Evolutionary conservation across 1,140 invertebrate species (phyloP), one percentile per base, ranked within the genome.

Genomic region (Drosophila nannoptera): DNA sequence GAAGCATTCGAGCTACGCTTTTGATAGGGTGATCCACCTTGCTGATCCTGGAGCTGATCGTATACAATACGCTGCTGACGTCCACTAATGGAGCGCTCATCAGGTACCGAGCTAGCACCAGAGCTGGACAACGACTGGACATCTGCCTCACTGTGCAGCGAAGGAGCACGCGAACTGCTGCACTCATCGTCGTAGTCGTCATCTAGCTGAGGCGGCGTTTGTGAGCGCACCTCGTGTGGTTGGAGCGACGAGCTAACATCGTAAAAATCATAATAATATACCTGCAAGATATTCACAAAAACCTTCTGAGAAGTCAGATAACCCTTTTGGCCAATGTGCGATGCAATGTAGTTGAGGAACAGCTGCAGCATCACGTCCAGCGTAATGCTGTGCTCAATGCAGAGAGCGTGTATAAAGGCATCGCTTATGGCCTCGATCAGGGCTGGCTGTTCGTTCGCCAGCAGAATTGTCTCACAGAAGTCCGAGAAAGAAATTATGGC

Each of bases 291-390:
- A 63, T 66, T 89, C 0, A 82, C 88, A 36, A 89, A 80, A 0
- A 89, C 87, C 68, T 89, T 89, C 43, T 89, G 88, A 14, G 88
- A 89, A 5, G 86, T 89, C 53, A 87, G 87, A 59, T 89, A 89
- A 2, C 88, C 88, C 33, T 89, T 89, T 31, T 88, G 86, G 0
- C 88, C 88, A 8, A 89, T 87, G 53, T 89, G 86, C 48, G 86
- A 77, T 50, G 88, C 88, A 55, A 89, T 88, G 42, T 89, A 89
- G 59, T 89, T 89, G 4, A 89, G 75, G 12, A 89, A 89, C n/a
- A 88, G 56, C 59, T 87, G 84, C 8, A 89, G 43, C 45, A 89
- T 65, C 4, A 87, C 73, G 4, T 89, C 87, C 52, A 89, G 46
- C 4, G 73, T 73, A 38, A 89, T 66, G 16, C 83, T 88, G 22